These are phyloP conservation scores for Eciton burchellii DNA, from an alignment of 1,140 invertebrate species.

Conservation along the genomic window DNA sequence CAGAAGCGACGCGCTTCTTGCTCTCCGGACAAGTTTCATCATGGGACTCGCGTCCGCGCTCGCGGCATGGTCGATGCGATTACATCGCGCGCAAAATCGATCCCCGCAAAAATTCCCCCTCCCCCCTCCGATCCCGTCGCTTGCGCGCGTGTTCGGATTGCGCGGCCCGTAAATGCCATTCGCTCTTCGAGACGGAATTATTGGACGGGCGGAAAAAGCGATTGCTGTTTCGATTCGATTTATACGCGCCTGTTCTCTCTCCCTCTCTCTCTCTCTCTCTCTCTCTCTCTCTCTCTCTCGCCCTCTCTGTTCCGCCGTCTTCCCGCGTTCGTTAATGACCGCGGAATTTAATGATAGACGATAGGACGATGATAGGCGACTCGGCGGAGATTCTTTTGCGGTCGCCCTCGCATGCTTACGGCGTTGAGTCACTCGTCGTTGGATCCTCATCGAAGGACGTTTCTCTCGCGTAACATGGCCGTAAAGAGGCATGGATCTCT, in stretches of 20 bases:
- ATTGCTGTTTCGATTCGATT: conserved; percentile 41
- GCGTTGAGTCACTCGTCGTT: conserved; percentile 69
- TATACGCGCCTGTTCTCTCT: conserved; percentile 36
- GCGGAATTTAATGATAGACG: conserved; percentile 72
- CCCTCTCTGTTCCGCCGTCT: too few species aligned
- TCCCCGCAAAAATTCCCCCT: conserved; percentile 30
- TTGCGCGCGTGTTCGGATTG: conserved; percentile 29
- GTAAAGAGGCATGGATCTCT: conserved; percentile 23
- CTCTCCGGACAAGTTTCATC: conserved; percentile 9
- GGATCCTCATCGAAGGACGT: conserved; percentile 57
- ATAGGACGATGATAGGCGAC: conserved; percentile 53
- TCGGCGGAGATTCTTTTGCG: conserved; percentile 53
- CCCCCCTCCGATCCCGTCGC: too few species aligned
- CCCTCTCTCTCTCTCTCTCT: too few species aligned
- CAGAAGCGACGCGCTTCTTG: not conserved
- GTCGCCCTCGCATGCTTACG: conserved; percentile 62
- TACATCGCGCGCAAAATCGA: not conserved
- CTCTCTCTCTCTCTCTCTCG: too few species aligned
- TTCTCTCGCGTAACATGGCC: conserved; percentile 49
- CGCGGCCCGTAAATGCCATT: conserved; percentile 35
- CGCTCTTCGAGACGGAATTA: conserved; percentile 27
- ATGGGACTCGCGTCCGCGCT: conserved; percentile 1
- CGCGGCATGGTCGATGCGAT: not conserved
- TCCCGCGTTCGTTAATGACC: conserved; percentile 38
- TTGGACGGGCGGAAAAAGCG: conserved; percentile 33